Conservation (phyloP, 1,140 invertebrate species). For the Antheraea mylitta region DNA sequence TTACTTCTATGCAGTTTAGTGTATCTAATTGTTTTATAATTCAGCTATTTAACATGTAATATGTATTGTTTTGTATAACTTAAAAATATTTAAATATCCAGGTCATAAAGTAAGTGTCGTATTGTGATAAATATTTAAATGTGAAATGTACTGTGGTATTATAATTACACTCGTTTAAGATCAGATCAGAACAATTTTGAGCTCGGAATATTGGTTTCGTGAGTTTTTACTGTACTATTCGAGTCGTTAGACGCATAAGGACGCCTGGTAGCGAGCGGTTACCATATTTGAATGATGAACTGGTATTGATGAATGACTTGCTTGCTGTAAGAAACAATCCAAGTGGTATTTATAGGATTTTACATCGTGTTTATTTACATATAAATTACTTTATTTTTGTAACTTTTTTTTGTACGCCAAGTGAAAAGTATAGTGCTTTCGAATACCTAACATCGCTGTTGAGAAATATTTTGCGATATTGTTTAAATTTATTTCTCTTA, state of each 20-base stretch:
- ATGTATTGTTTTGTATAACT: no score
- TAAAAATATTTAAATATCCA: no score
- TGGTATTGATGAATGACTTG: conserved; percentile 1
- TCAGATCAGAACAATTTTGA: neutral
- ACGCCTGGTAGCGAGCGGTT: neutral
- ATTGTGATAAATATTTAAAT: no score
- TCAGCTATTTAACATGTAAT: no score
- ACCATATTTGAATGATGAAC: conserved; percentile 1
- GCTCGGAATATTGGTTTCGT: neutral
- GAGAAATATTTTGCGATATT: no score
- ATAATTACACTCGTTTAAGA: neutral
- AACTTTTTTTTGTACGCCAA: neutral
- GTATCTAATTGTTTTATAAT: no score
- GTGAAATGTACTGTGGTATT: no score
- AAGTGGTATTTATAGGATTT: neutral
- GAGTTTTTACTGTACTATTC: neutral
- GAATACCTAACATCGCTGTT: no score
- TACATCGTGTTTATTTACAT: neutral
- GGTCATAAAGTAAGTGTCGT: no score
- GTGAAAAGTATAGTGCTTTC: no score
- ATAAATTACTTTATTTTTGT: neutral
- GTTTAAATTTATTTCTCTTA: no score
- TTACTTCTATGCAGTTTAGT: no score
- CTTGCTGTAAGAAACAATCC: neutral
- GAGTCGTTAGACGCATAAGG: neutral